Base-by-base conservation (phyloP, 2,797 vertebrate genomes). In the Alauda arvensis region DNA sequence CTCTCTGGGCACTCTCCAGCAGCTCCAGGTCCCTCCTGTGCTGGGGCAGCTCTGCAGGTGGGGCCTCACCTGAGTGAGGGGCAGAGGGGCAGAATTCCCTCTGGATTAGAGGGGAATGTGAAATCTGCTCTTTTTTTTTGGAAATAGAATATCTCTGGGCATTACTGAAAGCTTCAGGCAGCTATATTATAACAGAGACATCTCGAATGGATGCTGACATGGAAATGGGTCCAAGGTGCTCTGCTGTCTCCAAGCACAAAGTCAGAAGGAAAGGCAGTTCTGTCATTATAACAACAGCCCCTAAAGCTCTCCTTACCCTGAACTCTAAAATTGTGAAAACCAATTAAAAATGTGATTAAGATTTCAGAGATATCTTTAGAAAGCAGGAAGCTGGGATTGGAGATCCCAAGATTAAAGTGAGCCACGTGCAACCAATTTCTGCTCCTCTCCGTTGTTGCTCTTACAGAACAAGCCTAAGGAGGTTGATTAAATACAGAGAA, bases 341-440 rank as follows among this genome's bases (percentile, higher is more conserved):
- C 5, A 13, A 51, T 39, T 2, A 3, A 71, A 74, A 51, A 46
- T 9, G 5, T 9, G 18, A 45, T 55, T 29, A 34, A 26, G 39
- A 63, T 91, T 83, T 53, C 46, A 86, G 59, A 88, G 87, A 45
- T 14, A 2, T 21, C 60, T 49, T 83, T 59, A 24, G 45, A 77
- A 85, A 34, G 7, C 2, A 16, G 26, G 10, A 7, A 85, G 5
- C 14, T 33, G 31, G 26, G 26, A 8, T 37, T 51, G 26, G 23
- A 18, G 13, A 43, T 70, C 46, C 28, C 62, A 16, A 28, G 4
- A 29, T 37, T 66, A 18, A 74, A 59, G 5, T 4, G 42, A 57
- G 19, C 14, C 0, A 0, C 0, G 1, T 53, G 33, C 1, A 3
- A 37, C 2, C 4, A 25, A 29, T 55, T 67, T 34, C 40, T 70